A percentile compares a stretch with the other conserved stretches of the same genome.
Evolutionary conservation across 2,113 vertebrate species (phyloP).

Genomic region (Daphoenositta chrysoptera): DNA sequence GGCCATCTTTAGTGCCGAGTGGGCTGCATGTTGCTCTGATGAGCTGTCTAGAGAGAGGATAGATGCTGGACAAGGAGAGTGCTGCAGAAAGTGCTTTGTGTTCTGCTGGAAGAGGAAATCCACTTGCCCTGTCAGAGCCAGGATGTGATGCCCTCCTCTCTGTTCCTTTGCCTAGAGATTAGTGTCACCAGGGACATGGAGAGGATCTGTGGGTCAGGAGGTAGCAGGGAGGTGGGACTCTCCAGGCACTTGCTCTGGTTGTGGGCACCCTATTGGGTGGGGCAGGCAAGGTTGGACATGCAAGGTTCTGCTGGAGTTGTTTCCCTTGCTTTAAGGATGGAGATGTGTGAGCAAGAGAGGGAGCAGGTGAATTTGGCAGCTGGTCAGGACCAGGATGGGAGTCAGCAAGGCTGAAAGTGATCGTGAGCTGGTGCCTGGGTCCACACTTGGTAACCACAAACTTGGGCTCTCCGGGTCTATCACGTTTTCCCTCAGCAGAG

Average conservation of each 20-base stretch:
- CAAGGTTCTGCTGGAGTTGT: not conserved
- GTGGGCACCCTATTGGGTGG: fast-evolving
- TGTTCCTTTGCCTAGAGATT: not conserved
- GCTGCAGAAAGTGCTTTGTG: not conserved
- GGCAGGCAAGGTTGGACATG: not conserved
- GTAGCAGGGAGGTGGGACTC: not conserved
- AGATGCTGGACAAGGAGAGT: not conserved
- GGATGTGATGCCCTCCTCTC: not conserved
- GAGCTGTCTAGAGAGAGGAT: not conserved
- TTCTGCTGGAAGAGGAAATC: not conserved
- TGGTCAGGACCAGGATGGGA: not conserved
- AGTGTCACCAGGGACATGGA: not conserved
- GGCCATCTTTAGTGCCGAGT: not conserved
- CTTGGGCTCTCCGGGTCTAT: not conserved
- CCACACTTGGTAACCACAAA: not conserved
- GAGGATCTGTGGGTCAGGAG: not conserved
- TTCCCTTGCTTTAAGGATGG: not conserved
- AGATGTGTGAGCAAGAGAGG: not conserved
- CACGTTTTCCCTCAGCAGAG: not conserved
- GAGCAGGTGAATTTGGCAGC: not conserved
- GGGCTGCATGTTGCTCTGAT: not conserved
- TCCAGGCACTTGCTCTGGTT: not conserved
- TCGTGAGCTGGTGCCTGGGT: fast-evolving
- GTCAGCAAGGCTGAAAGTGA: not conserved
- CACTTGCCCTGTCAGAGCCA: not conserved